These are phyloP conservation scores for Actinostola sp. DNA, from an alignment of 92 coral and sea anemone species.

Conservation along the genomic window DNA sequence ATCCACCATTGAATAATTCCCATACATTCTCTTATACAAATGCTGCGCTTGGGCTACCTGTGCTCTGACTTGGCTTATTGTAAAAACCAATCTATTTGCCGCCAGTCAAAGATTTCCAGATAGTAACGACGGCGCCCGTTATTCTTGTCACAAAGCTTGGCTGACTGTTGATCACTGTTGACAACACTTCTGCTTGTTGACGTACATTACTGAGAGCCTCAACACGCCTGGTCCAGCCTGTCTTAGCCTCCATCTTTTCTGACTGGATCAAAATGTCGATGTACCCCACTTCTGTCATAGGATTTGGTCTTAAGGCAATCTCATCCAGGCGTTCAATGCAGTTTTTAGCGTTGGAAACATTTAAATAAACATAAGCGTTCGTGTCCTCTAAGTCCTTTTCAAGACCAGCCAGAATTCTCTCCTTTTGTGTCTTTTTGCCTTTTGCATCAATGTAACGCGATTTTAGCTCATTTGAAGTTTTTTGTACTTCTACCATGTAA, in stretches of 20 bases:
- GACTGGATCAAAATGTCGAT: conserved; percentile 43
- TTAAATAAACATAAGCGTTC: background rate
- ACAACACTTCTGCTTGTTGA: conserved; percentile 15
- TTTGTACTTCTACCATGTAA: conserved; percentile 1
- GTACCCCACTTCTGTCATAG: conserved; percentile 33
- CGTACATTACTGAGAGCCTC: conserved; percentile 21
- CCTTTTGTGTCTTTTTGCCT: conserved; percentile 7
- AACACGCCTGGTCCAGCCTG: conserved; percentile 39
- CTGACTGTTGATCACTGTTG: no score
- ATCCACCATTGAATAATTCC: no score
- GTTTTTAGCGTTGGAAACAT: background rate
- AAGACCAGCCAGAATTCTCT: conserved; percentile 2
- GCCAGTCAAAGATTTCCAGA: no score
- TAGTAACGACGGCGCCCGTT: no score
- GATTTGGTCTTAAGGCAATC: conserved; percentile 52
- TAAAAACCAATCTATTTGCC: no score
- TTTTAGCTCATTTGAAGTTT: conserved; percentile 15
- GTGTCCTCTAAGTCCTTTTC: background rate
- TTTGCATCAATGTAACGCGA: conserved; percentile 14
- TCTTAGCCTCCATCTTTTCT: conserved; percentile 33
- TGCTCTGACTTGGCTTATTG: no score
- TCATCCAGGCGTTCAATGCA: conserved; percentile 17
- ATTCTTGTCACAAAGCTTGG: no score
- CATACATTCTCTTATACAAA: no score
- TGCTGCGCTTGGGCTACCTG: no score